Conservation (phyloP, 1,140 invertebrate species). For the Harlomillsia oculata region DNA sequence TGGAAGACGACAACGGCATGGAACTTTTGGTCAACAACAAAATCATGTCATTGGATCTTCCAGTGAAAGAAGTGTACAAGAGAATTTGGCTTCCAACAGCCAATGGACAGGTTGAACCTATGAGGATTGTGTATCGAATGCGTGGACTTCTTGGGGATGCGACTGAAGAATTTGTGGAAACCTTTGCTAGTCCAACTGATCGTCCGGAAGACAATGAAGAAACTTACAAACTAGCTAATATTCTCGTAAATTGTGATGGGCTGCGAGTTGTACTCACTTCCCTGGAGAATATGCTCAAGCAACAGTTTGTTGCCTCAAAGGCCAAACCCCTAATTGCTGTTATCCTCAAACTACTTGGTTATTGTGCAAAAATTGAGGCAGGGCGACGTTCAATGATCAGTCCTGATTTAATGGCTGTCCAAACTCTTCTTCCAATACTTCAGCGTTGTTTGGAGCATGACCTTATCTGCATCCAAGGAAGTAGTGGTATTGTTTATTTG, state of each 20-base stretch:
- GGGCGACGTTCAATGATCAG: conserved; percentile 45
- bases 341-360: conserved; percentile 69
- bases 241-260: conserved; percentile 27
- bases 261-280: conserved; percentile 54
- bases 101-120: conserved; percentile 79
- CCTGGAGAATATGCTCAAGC: conserved; percentile 44
- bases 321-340: conserved; percentile 72
- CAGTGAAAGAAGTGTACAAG: conserved; percentile 76
- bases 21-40: conserved; percentile 97
- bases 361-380: conserved; percentile 61
- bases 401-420: conserved; percentile 42
- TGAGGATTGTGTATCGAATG: conserved; percentile 99
- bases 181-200: conserved; percentile 75
- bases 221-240: conserved; percentile 68
- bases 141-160: conserved; percentile 91
- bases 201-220: conserved; percentile 89
- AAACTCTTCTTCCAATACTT: conserved; percentile 42
- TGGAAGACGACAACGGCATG: conserved; percentile 98
- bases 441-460: conserved; percentile 39
- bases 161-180: conserved; percentile 96
- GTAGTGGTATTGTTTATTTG: conserved; percentile 41
- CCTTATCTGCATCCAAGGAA: conserved; percentile 28
- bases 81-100: conserved; percentile 71
- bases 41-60: conserved; percentile 91
- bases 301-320: conserved; percentile 58